These are phyloP conservation scores for Erethizon dorsatum DNA, from an alignment of 2,797 vertebrate genomes.

Conservation along the genomic window DNA sequence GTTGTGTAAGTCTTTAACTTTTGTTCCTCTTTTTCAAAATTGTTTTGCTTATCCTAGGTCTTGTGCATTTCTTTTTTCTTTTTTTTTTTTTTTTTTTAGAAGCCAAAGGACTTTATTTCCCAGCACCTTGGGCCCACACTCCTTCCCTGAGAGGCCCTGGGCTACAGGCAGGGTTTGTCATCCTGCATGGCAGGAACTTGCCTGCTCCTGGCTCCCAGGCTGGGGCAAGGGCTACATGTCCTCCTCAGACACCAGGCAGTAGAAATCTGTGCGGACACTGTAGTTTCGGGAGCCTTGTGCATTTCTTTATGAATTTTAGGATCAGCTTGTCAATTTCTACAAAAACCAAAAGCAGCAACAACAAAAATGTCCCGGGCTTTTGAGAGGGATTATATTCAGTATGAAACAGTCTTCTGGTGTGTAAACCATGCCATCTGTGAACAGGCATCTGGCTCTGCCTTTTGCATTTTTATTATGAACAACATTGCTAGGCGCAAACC, in stretches of 20 bases:
- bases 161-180: neutral
- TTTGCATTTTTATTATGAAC: neutral
- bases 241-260: slow-evolving; percentile 95
- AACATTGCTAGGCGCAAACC: neutral
- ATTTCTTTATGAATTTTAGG: slow-evolving; percentile 23
- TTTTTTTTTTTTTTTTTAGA: too few relatives aligned
- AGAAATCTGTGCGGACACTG: slow-evolving; percentile 95
- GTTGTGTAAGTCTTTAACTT: neutral
- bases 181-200: neutral
- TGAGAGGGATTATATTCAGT: neutral
- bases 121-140: neutral
- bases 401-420: neutral
- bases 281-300: slow-evolving; percentile 97
- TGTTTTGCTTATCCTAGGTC: neutral
- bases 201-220: neutral
- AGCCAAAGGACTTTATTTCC: slow-evolving; percentile 75
- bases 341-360: neutral
- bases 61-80: too few relatives aligned
- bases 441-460: neutral
- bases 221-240: slow-evolving; percentile 90
- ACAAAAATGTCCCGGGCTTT: neutral
- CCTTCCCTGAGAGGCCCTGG: neutral
- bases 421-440: neutral
- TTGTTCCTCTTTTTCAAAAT: neutral
- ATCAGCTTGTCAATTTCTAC: neutral